Evolutionary conservation across 2,888 invertebrate genomes (phyloP).

Genomic region (Halocaridina rubra): DNA sequence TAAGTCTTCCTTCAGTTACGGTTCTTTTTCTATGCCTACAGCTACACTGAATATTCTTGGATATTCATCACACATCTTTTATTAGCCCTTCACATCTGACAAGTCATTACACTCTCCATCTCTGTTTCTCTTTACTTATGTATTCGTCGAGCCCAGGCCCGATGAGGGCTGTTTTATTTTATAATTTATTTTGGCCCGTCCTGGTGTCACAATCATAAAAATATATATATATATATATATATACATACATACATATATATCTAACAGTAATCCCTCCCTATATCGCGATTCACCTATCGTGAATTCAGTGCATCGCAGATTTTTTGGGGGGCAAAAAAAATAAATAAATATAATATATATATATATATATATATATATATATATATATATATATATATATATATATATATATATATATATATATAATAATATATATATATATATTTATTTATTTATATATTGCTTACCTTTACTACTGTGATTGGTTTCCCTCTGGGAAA

Average conservation of each 20-base stretch:
- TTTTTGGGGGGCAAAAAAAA: background rate
- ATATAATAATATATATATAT: slow-evolving; percentile 13
- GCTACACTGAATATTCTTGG: too few species aligned
- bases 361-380: slow-evolving; percentile 24
- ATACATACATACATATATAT: slow-evolving; percentile 12
- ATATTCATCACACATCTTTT: too few species aligned
- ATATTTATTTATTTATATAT: background rate
- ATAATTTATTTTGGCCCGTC: too few species aligned
- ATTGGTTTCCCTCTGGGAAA: too few species aligned
- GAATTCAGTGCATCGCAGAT: background rate
- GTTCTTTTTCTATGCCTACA: too few species aligned
- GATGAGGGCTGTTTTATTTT: too few species aligned
- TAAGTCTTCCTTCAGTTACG: too few species aligned
- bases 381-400: slow-evolving; percentile 46
- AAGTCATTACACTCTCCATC: too few species aligned
- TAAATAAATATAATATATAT: slow-evolving; percentile 16
- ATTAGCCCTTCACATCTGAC: too few species aligned
- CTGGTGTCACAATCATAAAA: background rate
- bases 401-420: slow-evolving; percentile 43
- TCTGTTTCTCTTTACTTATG: too few species aligned
- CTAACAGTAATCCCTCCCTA: background rate
- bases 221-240: slow-evolving; percentile 7
- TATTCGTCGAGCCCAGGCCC: too few species aligned
- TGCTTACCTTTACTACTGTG: too few species aligned
- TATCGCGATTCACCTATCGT: background rate